Base-by-base conservation (phyloP, 2,888 invertebrate species). In the Lucinisca nassula region DNA sequence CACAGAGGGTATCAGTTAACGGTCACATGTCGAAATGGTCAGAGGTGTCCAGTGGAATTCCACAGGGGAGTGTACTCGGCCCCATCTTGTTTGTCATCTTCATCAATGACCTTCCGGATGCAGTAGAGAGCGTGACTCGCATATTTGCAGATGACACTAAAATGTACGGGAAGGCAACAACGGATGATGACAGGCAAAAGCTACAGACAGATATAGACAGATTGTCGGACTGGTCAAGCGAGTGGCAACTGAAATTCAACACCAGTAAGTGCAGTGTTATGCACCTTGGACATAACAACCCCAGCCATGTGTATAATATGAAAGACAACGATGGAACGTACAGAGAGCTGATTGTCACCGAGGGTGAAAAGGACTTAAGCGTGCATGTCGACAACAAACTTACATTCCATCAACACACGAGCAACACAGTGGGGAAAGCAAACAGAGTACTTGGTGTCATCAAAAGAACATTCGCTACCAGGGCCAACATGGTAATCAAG, bases 1-100 rank as follows among this genome's bases (percentile, higher is more conserved):
- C n/a, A 21, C 85, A 86, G n/a, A 35, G 79, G 37, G 79, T 76
- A n/a, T 21, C 14, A 61, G 51, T 85, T n/a, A 51, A 80, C n/a
- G 49, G 75, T 21, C 12, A 35, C 17, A 1, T 35, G 6, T 85
- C 84, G 0, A 24, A 21, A 30, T 85, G 76, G 80, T 0, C 30
- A n/a, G 30, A 40, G 17, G 75, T 85, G 0, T 49, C 75, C 6
- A 79, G 75, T 76, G 80, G 84, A 6, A 58, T 84, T 8, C 67
- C 75, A 10, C 80, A 75, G 35, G 79, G 79, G 0, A 75, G 75
- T 75, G 79, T 84, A 1, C 38, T 84, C 10, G 80, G 84, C 8
- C 79, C 84, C 1, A 21, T 84, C 0, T 24, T 80, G n/a, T 79
- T 84, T 49, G 12, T 79, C 12, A 21, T 79, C 6, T 84, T 51